Percentiles rank a stretch among this genome's conserved stretches.
Evolutionary conservation across 1,140 invertebrate genomes (phyloP).

Genomic region (Papilio polytes): DNA sequence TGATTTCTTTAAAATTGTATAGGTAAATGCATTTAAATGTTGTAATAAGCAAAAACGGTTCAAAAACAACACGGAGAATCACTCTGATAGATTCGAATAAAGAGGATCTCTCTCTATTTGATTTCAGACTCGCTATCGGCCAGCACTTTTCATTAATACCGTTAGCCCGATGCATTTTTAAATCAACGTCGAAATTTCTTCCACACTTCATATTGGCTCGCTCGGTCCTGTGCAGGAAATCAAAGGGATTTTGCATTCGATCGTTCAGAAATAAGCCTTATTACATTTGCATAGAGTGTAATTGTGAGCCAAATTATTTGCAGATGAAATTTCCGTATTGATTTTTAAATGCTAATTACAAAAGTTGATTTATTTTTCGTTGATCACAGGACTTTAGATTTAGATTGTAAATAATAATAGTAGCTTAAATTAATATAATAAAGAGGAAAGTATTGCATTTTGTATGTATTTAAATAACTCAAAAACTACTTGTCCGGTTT

Average conservation of each 20-base stretch:
- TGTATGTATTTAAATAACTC: too few species aligned
- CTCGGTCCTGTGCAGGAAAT: conserved; percentile 30
- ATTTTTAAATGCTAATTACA: background rate
- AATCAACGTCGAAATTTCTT: conserved; percentile 35
- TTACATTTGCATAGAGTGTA: background rate
- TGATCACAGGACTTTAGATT: background rate
- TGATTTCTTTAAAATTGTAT: too few species aligned
- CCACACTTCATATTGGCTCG: conserved; percentile 35
- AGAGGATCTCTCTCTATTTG: conserved; percentile 8
- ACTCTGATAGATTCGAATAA: conserved; percentile 31
- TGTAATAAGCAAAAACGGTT: background rate
- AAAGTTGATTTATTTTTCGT: background rate
- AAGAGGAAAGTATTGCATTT: too few species aligned
- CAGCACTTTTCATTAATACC: conserved; percentile 36
- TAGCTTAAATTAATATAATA: too few species aligned
- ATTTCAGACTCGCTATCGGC: conserved; percentile 17
- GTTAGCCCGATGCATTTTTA: conserved; percentile 34
- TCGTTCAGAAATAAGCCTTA: conserved; percentile 19
- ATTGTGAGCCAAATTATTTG: background rate
- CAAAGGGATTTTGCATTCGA: conserved; percentile 19
- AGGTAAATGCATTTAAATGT: too few species aligned
- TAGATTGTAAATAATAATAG: too few species aligned
- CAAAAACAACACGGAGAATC: conserved; percentile 22
- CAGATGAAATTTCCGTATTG: background rate
- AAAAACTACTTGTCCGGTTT: too few species aligned